Base-by-base conservation (phyloP, 2,797 vertebrate genomes). In the Chrysocyon brachyurus region DNA sequence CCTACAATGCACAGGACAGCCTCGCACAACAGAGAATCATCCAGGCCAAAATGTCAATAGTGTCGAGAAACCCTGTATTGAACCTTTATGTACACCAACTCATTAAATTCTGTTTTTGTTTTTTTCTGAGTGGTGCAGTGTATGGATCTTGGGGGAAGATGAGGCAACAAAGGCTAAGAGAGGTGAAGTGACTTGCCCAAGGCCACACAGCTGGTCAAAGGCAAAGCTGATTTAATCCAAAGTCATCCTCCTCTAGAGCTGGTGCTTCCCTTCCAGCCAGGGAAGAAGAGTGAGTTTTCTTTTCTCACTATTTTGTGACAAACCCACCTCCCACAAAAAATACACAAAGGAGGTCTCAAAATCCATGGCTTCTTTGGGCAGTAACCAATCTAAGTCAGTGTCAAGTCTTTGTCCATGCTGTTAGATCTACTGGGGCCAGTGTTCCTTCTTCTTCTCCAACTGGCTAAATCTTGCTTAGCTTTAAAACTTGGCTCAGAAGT, bases 401-500 rank as follows among this genome's bases (percentile, higher is more conserved):
- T 21, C 86, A 68, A 82, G 54, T 19, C 14, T 83, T 61, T 26
- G 61, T 26, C 56, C 31, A 56, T 2, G 2, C 46, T 40, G 12
- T 57, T 36, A 26, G 9, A 15, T 10, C 56, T 26, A 28, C 15
- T 0, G 0, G 1, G 22, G 24, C 54, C 19, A n/a, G 7, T 2
- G 28, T 33, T 61, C 26, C 72, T 92, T n/a, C 79, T 46, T 49
- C 26, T 26, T 52, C 24, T 4, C 22, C 79, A 21, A 14, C 31
- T 24, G 5, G 24, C 31, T 83, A 57, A 87, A 57, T 15, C 33
- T 16, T 88, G 56, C 33, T 57, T 46, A 52, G n/a, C 15, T 85
- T 56, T 61, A 78, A 73, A 56, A 72, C 31, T 87, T n/a, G 78
- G 33, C 70, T 36, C 28, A 46, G 17, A 24, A 57, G 52, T 82